Evolutionary conservation across 2,113 vertebrate species (phyloP).

Genomic region (Nerophis ophidion): DNA sequence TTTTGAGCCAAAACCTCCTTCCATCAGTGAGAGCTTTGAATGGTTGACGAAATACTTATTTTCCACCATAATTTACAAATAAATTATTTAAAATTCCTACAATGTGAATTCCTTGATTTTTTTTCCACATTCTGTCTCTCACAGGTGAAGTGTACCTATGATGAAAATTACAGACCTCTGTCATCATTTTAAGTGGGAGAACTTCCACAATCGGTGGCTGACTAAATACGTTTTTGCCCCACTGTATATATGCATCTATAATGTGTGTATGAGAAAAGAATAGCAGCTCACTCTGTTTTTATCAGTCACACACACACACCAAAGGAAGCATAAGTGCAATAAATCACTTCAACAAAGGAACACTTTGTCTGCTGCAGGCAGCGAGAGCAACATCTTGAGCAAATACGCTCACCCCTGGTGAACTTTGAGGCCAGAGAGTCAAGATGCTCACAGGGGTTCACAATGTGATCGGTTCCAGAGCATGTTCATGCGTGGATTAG

Average conservation of each 20-base stretch:
- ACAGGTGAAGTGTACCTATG: no score
- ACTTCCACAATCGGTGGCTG: no score
- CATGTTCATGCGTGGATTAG: slow-evolving; percentile 3
- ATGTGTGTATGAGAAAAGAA: slow-evolving; percentile 12
- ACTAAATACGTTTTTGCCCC: no score
- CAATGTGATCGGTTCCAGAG: not conserved
- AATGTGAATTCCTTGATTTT: no score
- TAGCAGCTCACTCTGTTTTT: slow-evolving; percentile 26
- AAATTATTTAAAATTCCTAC: no score
- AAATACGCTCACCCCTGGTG: slow-evolving; percentile 20
- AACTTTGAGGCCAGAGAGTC: not conserved
- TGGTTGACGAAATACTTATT: no score
- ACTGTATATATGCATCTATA: slow-evolving; percentile 4
- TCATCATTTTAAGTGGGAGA: no score
- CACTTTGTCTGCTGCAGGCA: slow-evolving; percentile 26
- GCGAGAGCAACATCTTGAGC: slow-evolving; percentile 17
- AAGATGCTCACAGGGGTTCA: not conserved
- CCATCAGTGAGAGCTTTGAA: no score
- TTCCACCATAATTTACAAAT: no score
- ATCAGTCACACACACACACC: slow-evolving; percentile 31
- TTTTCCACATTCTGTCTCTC: no score
- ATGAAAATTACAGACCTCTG: no score
- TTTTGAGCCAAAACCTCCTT: no score
- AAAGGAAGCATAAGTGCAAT: slow-evolving; percentile 19
- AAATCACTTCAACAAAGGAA: slow-evolving; percentile 45